Evolutionary conservation across 2,113 vertebrate species (phyloP).

Genomic region (Hoplias malabaricus): DNA sequence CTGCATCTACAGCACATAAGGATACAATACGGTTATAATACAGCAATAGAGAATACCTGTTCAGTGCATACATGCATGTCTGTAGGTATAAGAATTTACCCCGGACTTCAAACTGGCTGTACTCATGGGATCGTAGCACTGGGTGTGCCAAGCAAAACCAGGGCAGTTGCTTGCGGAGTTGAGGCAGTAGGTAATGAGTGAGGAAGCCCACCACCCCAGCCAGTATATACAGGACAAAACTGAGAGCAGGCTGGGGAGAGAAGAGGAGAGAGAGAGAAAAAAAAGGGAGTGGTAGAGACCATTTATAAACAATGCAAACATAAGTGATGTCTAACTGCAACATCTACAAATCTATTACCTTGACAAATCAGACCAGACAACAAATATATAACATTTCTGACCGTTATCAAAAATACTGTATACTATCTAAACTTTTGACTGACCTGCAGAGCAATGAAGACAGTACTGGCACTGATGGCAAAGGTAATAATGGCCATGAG

Average conservation of each 20-base stretch:
- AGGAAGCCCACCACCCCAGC: conserved; percentile 84
- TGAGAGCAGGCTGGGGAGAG: conserved; percentile 80
- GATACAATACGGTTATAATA: background rate
- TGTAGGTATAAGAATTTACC: conserved; percentile 69
- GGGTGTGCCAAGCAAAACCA: conserved; percentile 92
- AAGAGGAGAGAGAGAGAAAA: background rate
- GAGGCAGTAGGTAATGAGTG: conserved; percentile 88
- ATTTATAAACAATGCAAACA: background rate
- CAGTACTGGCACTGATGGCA: conserved; percentile 89
- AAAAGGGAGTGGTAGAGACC: background rate
- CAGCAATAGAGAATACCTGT: background rate
- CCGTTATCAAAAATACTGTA: too few species aligned
- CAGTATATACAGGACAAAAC: conserved; percentile 83
- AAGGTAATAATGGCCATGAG: conserved; percentile 88
- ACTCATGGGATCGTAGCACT: conserved; percentile 84
- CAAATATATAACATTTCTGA: background rate
- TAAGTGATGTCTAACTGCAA: background rate
- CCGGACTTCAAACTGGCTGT: conserved; percentile 90
- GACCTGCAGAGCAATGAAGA: conserved; percentile 89
- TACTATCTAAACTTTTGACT: conserved; percentile 30
- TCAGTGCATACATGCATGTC: background rate
- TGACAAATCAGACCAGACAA: background rate
- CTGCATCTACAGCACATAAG: conserved; percentile 72
- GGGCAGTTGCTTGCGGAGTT: conserved; percentile 89
- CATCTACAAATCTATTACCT: background rate